Evolutionary conservation across 1,140 invertebrate genomes (phyloP), one percentile per base, ranked within the genome.

Genomic region (Drosophila busckii): DNA sequence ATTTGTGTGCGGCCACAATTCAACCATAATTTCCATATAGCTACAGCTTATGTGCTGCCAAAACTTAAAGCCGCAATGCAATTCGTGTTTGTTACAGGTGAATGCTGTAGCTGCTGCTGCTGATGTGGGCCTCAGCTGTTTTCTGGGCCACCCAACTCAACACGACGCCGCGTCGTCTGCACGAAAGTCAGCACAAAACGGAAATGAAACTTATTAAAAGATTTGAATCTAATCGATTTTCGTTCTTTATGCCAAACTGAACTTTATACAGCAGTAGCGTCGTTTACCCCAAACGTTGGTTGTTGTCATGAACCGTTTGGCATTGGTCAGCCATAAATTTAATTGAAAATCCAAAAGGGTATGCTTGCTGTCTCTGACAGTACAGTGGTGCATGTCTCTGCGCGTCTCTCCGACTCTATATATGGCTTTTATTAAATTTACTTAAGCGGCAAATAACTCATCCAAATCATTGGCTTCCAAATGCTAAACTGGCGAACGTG

Each of bases 151-250:
- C 48, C 20, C 25, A 16, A 23, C 9, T 35, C 15, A 40, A 10
- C 16, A 13, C 17, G 15, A 58, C 41, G 37, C 13, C 44, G 23
- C 13, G 23, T 37, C 26, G 53, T 23, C 52, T 54, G 42, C 66
- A 41, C 64, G 69, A 80, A 80, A 66, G 69, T 60, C 55, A 80
- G 52, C 78, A 69, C 80, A 84, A 75, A 70, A 61, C 80, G 80
- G 80, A 84, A 84, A 84, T 80, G 70, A 84, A 84, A 84, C 80
- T 84, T 84, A 84, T 84, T 84, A 84, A 84, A 84, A 84, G 80
- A 84, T 84, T 84, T 84, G 80, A 78, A 84, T 84, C 80, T 84
- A 84, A 84, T 84, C 80, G 80, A 84, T 84, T 84, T 84, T 80
- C 63, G 65, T 82, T 69, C 75, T 70, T 82, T 80, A 75, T 75